Conservation (phyloP, 2,113 vertebrate species). For the Actenoides lindsayi region DNA sequence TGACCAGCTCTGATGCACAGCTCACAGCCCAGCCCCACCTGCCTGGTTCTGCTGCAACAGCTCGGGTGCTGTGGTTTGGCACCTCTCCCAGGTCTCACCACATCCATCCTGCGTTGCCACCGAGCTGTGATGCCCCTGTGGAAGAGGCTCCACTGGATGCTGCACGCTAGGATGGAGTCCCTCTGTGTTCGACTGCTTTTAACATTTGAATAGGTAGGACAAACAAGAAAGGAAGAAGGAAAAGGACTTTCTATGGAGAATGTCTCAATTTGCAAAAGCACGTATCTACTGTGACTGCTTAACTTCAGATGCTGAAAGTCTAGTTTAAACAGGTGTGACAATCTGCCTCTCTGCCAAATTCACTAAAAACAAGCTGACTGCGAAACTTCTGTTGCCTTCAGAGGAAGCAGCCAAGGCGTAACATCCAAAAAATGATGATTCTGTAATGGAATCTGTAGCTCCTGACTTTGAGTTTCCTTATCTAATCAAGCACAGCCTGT, state of each 20-base stretch:
- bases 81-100: not conserved
- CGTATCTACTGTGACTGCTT: not conserved
- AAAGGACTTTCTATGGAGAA: not conserved
- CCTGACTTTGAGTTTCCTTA: not conserved
- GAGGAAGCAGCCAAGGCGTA: not conserved
- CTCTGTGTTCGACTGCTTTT: not conserved
- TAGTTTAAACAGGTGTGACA: not conserved
- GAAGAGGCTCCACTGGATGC: not conserved
- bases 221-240: not conserved
- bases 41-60: rapidly evolving
- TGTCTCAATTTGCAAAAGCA: not conserved
- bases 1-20: rapidly evolving
- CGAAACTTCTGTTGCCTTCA: not conserved
- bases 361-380: not conserved
- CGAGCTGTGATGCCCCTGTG: not conserved
- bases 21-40: not conserved
- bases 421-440: not conserved
- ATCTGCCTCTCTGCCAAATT: not conserved
- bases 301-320: not conserved
- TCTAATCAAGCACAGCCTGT: not conserved
- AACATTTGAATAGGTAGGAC: not conserved
- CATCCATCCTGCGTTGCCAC: not conserved
- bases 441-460: not conserved
- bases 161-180: not conserved
- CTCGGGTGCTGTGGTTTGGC: rapidly evolving